A percentile compares a stretch with the other conserved stretches of the same genome.
phyloP scores from a whole-genome alignment of 2,113 vertebrate species.

The Nipponia nippon region DNA sequence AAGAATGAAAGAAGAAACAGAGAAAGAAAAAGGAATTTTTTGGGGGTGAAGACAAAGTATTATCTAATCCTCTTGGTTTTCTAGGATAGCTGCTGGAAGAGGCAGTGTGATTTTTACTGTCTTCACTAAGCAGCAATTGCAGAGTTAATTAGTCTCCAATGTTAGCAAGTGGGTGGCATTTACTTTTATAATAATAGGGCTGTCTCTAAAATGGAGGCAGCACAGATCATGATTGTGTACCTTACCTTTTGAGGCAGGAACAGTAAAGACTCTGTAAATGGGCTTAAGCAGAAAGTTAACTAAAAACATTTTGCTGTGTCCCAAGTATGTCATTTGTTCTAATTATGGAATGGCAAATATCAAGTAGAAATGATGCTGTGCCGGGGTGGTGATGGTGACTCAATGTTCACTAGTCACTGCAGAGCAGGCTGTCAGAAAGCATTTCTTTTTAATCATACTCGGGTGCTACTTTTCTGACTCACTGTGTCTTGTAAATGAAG shows the following conservation, averaged over 20 bases:
- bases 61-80: neutral
- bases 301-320: neutral
- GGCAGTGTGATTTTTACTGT: neutral
- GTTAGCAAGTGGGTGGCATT: conserved; percentile 35
- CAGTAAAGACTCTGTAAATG: neutral
- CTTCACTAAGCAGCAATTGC: neutral
- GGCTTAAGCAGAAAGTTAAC: conserved; percentile 14
- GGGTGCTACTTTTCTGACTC: conserved; percentile 33
- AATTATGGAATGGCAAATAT: conserved; percentile 44
- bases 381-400: conserved; percentile 20
- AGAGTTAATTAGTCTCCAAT: conserved; percentile 24
- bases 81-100: neutral
- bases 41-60: neutral
- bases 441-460: neutral
- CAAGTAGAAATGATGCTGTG: neutral
- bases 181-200: neutral
- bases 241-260: neutral
- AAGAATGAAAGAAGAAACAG: too few relatives aligned
- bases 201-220: neutral
- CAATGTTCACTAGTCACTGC: neutral
- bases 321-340: neutral
- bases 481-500: conserved; percentile 6
- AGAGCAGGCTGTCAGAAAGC: conserved; percentile 31
- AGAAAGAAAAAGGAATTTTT: neutral
- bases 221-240: neutral